Percentiles rank a stretch among this genome's conserved stretches.
phyloP scores from a whole-genome alignment of 2,797 vertebrate genomes.

The Enteromius mattozi region DNA sequence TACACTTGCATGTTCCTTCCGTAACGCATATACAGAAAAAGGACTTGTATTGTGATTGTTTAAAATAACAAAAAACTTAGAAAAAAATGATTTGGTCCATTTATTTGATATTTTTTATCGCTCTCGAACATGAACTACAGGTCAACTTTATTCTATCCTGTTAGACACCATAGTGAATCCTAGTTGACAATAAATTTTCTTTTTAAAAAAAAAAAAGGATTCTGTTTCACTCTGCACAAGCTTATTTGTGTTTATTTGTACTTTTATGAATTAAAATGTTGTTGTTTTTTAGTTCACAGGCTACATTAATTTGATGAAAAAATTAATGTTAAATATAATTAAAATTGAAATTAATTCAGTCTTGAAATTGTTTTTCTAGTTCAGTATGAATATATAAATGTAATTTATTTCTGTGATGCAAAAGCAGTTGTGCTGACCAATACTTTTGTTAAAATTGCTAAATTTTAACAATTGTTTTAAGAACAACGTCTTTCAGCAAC shows the following conservation, averaged over 20 bases:
- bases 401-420: background rate
- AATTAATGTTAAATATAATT: background rate
- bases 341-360: background rate
- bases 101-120: constrained; percentile 56
- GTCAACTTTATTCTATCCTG: constrained; percentile 54
- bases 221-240: background rate
- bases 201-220: background rate
- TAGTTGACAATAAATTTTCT: constrained; percentile 74
- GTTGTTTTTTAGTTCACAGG: too few species aligned
- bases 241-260: background rate
- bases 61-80: constrained; percentile 43
- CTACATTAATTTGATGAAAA: background rate
- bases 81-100: constrained; percentile 8
- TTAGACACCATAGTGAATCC: constrained; percentile 66
- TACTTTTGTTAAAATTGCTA: background rate
- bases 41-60: constrained; percentile 54
- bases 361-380: background rate
- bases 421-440: background rate
- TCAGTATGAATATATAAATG: background rate
- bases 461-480: background rate
- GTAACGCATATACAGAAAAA: constrained; percentile 17
- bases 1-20: constrained; percentile 55
- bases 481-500: background rate
- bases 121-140: constrained; percentile 59
- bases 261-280: too few species aligned